Conservation (phyloP, 2,888 invertebrate genomes). For the Masnerella sp. region DNA sequence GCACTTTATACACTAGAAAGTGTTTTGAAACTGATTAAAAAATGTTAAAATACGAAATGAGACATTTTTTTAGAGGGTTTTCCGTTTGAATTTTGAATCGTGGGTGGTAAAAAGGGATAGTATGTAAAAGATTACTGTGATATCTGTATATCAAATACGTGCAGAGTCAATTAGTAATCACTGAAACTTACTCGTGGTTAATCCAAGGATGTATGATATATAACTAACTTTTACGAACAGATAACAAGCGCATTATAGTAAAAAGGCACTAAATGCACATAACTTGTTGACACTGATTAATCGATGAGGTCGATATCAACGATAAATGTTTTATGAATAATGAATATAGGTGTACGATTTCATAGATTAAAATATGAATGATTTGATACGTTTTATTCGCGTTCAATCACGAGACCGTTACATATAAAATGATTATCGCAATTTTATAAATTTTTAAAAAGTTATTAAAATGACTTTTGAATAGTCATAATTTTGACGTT, state of each 20-base stretch:
- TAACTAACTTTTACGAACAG: constrained; percentile 45
- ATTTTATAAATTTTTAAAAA: not conserved
- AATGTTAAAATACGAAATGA: too few species aligned
- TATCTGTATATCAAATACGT: constrained; percentile 47
- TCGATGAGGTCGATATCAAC: constrained; percentile 39
- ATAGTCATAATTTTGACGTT: not conserved
- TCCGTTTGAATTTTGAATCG: too few species aligned
- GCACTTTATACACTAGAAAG: too few species aligned
- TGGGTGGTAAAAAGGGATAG: constrained; percentile 26
- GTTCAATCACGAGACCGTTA: not conserved
- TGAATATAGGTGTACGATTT: constrained; percentile 45
- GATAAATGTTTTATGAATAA: constrained; percentile 54
- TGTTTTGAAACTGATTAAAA: too few species aligned
- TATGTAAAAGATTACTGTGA: constrained; percentile 33
- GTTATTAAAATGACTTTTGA: constrained; percentile 1
- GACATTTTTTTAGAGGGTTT: too few species aligned
- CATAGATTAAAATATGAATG: constrained; percentile 56
- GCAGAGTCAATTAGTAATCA: constrained; percentile 53
- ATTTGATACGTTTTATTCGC: constrained; percentile 36
- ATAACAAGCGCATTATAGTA: constrained; percentile 47
- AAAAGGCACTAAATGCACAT: constrained; percentile 44
- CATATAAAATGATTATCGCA: not conserved
- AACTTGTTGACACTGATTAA: constrained; percentile 59
- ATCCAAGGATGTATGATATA: constrained; percentile 50
- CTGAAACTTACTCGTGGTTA: constrained; percentile 43